These are phyloP conservation scores for Artemia sinica DNA, from an alignment of 2,888 invertebrate species.

Conservation along the genomic window DNA sequence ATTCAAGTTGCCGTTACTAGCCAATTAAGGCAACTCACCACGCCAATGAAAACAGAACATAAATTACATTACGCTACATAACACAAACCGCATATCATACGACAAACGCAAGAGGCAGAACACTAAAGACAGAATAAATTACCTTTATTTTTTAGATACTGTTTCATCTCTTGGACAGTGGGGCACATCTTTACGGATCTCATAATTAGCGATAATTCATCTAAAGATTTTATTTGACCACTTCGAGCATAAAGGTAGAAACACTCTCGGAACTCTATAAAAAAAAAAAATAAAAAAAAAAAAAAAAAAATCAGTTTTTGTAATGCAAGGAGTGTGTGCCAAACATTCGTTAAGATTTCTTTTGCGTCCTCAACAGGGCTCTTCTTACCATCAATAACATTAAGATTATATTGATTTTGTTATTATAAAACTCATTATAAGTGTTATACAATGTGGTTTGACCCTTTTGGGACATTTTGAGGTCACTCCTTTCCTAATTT, in stretches of 20 bases:
- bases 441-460: too few relatives aligned
- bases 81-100: neutral
- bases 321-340: too few relatives aligned
- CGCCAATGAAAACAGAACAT: neutral
- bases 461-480: too few relatives aligned
- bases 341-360: too few relatives aligned
- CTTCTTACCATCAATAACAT: too few relatives aligned
- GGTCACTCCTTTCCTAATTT: too few relatives aligned
- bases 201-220: constrained; percentile 85
- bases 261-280: constrained; percentile 79
- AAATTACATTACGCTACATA: constrained; percentile 8
- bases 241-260: constrained; percentile 82
- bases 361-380: too few relatives aligned
- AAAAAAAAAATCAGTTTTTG: too few relatives aligned
- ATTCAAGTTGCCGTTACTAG: too few relatives aligned
- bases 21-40: neutral
- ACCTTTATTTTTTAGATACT: constrained; percentile 55
- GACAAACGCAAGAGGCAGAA: neutral
- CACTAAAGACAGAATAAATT: constrained; percentile 24
- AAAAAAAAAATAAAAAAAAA: neutral
- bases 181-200: constrained; percentile 82
- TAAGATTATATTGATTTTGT: too few relatives aligned
- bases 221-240: constrained; percentile 68
- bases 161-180: constrained; percentile 71
- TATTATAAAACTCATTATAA: too few relatives aligned